Base-by-base conservation (phyloP, 2,888 invertebrate species). In the Drosophila neonasuta region DNA sequence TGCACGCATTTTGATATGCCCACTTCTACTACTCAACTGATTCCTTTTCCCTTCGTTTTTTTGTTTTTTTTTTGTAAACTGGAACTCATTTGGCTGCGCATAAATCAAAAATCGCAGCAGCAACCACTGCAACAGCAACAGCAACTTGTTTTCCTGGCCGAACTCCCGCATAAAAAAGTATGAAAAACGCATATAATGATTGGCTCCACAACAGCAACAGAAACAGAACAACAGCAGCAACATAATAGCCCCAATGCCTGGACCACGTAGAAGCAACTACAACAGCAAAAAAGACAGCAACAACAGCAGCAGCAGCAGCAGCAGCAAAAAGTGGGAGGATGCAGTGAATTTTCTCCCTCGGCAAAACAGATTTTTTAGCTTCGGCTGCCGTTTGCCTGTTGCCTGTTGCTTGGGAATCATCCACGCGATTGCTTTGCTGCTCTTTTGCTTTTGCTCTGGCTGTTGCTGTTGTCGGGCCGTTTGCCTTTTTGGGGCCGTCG, bases 271-370 rank as follows among this genome's bases (percentile, higher is more conserved):
- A 51, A 62, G 57, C 63, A 69, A 34, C 34, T 34, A 13, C 64
- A 72, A 17, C 68, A 65, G 32, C 65, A 77, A 24, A 4, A 24
- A 24, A 24, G 24, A 49, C 68, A 69, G 41, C 70, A 76, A 51
- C 68, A 72, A 17, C 68, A 65, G 29, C 63, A 77, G 1, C 17
- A 20, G 20, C 65, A 77, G 48, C 68, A 69, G 36, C 70, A 76
- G 57, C 68, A 86, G 67, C 86, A 87, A 89, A 89, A 89, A 89
- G 89, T 89, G 89, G 89, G 89, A 89, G 89, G 89, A 88, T 88
- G 89, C 88, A 88, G 81, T 88, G 87, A 81, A 87, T 81, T 85
- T 86, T 82, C 85, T 81, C 73, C 68, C 77, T 71, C 70, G 74
- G 74, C 74, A 52, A 76, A 78, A 76, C 65, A 63, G 67, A 73